Evolutionary conservation across 2,797 vertebrate genomes (phyloP), one percentile per base, ranked within the genome.

Genomic region (Microtus agrestis): DNA sequence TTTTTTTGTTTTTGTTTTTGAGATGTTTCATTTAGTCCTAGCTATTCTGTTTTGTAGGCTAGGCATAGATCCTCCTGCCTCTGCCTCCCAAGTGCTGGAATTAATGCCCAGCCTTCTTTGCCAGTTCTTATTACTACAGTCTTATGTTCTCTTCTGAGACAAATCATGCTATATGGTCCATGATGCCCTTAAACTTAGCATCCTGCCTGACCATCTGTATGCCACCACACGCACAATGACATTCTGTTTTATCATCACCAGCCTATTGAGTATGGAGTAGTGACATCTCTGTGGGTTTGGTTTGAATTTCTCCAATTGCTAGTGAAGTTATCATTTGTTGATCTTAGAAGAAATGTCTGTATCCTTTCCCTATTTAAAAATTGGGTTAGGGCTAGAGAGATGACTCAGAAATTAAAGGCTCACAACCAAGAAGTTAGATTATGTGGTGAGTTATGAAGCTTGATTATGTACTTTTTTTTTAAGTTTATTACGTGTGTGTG

Each of bases 291-390:
- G 40, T 79, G 34, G 54, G 43, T 84, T 97, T 95, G 15, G 43
- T 82, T 88, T 95, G 59, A n/a, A 40, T 87, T 90, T 95, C 67
- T 34, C 25, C 79, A 54, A 0, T 61, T 27, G 74, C 76, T 94
- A 78, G 67, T 94, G 54, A 34, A 93, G 27, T 48, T 71, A 37
- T 29, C 59, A 61, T 85, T 92, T 95, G 91, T 85, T 31, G 14
- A 67, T 79, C 48, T 92, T 78, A 54, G 56, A 6, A 82, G 54
- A 88, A 95, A 88, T 90, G 29, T 84, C 46, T 92, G 59, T 34
- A 67, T 93, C 31, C 46, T 87, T 56, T 34, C 21, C 25, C 51
- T 6, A 40, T 91, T 94, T 90, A 74, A 13, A 76, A 77, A 59
- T 43, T 74, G 73, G 71, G 40, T 73, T 40, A 25, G 21, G 10